Evolutionary conservation across 1,140 invertebrate species (phyloP).

Genomic region (Ips typographus): DNA sequence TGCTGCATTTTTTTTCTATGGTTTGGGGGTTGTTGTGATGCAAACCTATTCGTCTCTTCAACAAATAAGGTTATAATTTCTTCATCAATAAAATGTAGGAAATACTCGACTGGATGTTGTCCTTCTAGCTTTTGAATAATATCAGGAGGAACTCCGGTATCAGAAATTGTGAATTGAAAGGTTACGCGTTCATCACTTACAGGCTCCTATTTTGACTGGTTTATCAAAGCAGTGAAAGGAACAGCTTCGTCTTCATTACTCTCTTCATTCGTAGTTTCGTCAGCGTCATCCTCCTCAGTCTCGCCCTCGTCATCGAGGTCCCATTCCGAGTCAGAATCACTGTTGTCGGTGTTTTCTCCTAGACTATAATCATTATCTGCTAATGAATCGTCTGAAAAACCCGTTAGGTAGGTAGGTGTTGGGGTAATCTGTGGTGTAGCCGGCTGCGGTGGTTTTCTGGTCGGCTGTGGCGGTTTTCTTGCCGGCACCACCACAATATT

Average conservation of each 20-base stretch:
- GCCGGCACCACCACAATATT: too few relatives aligned
- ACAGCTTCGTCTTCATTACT: not conserved
- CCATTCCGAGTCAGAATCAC: not conserved
- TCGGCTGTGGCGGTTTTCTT: too few relatives aligned
- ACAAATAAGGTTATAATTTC: not conserved
- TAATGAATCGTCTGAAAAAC: slow-evolving; percentile 2
- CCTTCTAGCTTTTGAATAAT: not conserved
- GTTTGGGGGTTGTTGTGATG: not conserved
- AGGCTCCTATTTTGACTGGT: not conserved
- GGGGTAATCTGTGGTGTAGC: too few relatives aligned
- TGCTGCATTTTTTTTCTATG: slow-evolving; percentile 1
- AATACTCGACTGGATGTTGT: not conserved
- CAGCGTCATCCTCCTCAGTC: not conserved
- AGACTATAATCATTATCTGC: not conserved
- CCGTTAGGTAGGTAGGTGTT: too few relatives aligned
- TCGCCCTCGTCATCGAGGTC: not conserved
- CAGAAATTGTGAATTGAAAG: not conserved
- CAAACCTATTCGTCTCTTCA: slow-evolving; percentile 2
- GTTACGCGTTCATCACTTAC: not conserved
- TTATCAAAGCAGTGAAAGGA: not conserved
- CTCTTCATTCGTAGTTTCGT: not conserved
- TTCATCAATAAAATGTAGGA: slow-evolving; percentile 1
- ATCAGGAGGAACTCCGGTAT: not conserved
- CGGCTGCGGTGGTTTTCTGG: too few relatives aligned
- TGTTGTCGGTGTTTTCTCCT: not conserved